These are phyloP conservation scores for Amphipoea oculea DNA, from an alignment of 2,888 invertebrate species.

Conservation along the genomic window DNA sequence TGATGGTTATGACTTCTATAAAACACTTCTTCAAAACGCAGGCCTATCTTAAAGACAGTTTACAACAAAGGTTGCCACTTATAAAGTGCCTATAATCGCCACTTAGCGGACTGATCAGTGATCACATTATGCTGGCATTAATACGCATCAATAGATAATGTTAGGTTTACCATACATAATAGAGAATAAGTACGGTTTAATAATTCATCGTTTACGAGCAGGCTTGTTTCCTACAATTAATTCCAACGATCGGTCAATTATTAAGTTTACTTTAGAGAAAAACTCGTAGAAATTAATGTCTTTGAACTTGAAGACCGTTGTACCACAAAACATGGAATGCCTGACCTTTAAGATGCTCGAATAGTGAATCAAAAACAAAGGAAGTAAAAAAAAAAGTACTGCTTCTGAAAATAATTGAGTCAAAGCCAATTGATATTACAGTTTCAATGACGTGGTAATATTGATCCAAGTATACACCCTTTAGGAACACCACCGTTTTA, in stretches of 20 bases:
- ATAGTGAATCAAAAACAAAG: conserved; percentile 7
- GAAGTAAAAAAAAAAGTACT: neutral
- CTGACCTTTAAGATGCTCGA: conserved; percentile 18
- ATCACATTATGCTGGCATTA: conserved; percentile 47
- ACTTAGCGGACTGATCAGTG: conserved; percentile 32
- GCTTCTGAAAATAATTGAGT: neutral
- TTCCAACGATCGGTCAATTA: conserved; percentile 45
- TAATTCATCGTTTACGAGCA: conserved; percentile 57
- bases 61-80: conserved; percentile 28
- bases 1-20: neutral
- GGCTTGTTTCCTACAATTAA: conserved; percentile 34
- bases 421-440: neutral
- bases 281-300: conserved; percentile 17
- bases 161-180: conserved; percentile 59
- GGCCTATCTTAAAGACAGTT: conserved; percentile 2
- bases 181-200: conserved; percentile 53
- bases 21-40: conserved; percentile 13
- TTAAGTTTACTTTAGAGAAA: conserved; percentile 46
- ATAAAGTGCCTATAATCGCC: conserved; percentile 32
- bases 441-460: neutral
- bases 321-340: conserved; percentile 19
- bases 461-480: conserved; percentile 25
- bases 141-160: conserved; percentile 57
- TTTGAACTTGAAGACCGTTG: conserved; percentile 21
- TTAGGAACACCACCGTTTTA: conserved; percentile 14